Evolutionary conservation across 1,140 invertebrate genomes (phyloP), one percentile per base, ranked within the genome.

Genomic region (Samia ricini): DNA sequence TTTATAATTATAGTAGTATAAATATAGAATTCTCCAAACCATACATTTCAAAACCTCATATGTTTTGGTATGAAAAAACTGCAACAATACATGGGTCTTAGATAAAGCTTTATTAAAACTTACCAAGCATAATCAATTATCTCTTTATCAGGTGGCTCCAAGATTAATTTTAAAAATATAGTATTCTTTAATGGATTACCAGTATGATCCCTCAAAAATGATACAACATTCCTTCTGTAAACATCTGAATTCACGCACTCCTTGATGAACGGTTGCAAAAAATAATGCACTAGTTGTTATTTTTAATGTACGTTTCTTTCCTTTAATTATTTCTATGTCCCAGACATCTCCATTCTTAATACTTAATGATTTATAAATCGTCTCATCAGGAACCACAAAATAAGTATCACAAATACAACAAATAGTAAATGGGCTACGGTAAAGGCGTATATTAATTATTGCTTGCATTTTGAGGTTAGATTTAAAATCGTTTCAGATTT

Each of bases 91-190:
- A n/a, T n/a, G n/a, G n/a, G n/a, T n/a, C n/a, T n/a, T n/a, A n/a
- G n/a, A n/a, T n/a, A n/a, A n/a, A n/a, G n/a, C n/a, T 15, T 42
- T 33, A 29, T 26, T 56, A 18, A 7, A 49, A 80, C 84, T 91
- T 90, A 94, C 94, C 94, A 95, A 61, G 90, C 91, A 75, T 93
- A 93, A 88, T 95, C 94, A 63, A 95, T 86, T 42, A 94, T 91
- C 74, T 95, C 92, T 60, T 81, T 91, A 24, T 86, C 91, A 7
- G 94, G 93, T 23, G 89, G 87, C 63, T 88, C 72, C 24, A 94
- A 70, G 33, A 80, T 82, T 61, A 89, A 68, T 66, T 86, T 87
- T 23, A 82, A 77, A 66, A 78, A 90, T 26, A 76, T 75, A 56
- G 68, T 74, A 54, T 69, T 68, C 64, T 71, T 77, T n/a, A 62